Base-by-base conservation (phyloP, 2,888 invertebrate genomes). In the Rhamphomyia laevipes region DNA sequence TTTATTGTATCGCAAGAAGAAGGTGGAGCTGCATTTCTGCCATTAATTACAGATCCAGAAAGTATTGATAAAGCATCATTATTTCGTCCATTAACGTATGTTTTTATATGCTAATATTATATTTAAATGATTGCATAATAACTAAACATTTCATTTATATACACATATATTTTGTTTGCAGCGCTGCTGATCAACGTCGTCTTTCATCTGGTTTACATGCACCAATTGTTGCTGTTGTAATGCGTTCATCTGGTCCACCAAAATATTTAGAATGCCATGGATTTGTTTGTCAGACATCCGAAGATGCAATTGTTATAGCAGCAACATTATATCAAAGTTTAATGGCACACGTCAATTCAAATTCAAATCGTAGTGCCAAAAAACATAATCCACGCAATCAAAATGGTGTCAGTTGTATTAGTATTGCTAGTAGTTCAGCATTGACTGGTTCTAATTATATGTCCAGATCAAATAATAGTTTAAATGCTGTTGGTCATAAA, bases 241-340 rank as follows among this genome's bases (percentile, higher is more conserved):
- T 91, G 90, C 79, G 90, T 60, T 72, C 74, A 18, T 77, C 80
- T 46, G 85, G 82, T 43, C 81, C 83, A 18, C 82, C 85, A 3
- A 85, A 86, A 63, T 78, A 85, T 58, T 72, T 91, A 54, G 89
- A 91, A 73, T 92, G 91, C 69, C 92, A 92, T 73, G 91, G 86
- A 43, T 92, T 91, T 71, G 85, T 89, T 58, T 92, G 91, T 70
- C 84, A 84, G 68, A 84, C 84, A 60, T 84, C 89, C 31, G 90
- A 91, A 72, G 91, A 92, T 69, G 91, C 92, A 54, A 86, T 92
- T 37, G 88, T 90, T 1, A 87, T 92, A 59, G 92, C 92, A 13
- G 91, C 91, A 43, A 91, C 90, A 54, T 74, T 92, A 57, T 92
- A 92, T 72, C 86, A 90, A 71, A 88, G 88, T 33, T 74, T 92